phyloP scores from a whole-genome alignment of 2,888 invertebrate species.

The Villa cingulata region DNA sequence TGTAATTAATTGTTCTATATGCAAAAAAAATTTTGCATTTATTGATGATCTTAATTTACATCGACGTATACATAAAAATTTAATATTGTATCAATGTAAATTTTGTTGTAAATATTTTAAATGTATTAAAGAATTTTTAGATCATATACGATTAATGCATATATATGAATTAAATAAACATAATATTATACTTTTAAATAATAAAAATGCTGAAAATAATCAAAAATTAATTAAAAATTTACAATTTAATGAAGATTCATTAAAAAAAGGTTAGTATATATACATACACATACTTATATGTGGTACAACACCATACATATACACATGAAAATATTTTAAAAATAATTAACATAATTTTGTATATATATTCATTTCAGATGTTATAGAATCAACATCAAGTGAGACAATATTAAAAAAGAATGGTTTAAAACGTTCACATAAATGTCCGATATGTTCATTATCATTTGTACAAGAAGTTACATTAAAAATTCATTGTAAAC shows the following conservation, averaged over 20 bases:
- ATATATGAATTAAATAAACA: background rate
- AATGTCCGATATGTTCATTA: conserved; percentile 9
- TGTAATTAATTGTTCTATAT: conserved; percentile 5
- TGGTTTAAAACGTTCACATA: conserved; percentile 1
- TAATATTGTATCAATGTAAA: conserved; percentile 6
- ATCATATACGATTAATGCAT: conserved; percentile 6
- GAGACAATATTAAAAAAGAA: background rate
- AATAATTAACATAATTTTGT: too few relatives aligned
- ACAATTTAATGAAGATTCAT: too few relatives aligned
- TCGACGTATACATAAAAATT: conserved; percentile 5
- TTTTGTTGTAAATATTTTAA: conserved; percentile 8
- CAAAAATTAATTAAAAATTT: too few relatives aligned
- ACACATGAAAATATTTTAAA: too few relatives aligned
- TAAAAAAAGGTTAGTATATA: too few relatives aligned
- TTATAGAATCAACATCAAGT: too few relatives aligned
- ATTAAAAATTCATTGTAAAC: conserved; percentile 11
- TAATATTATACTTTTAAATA: background rate
- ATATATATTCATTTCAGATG: too few relatives aligned
- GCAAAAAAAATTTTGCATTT: conserved; percentile 6
- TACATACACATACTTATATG: too few relatives aligned
- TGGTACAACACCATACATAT: too few relatives aligned
- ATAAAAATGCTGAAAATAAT: background rate
- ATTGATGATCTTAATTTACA: conserved; percentile 9
- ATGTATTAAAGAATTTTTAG: conserved; percentile 2
- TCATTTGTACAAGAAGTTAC: conserved; percentile 9